Conservation (phyloP, 2,888 invertebrate genomes). For the Palloptera scutellata region DNA sequence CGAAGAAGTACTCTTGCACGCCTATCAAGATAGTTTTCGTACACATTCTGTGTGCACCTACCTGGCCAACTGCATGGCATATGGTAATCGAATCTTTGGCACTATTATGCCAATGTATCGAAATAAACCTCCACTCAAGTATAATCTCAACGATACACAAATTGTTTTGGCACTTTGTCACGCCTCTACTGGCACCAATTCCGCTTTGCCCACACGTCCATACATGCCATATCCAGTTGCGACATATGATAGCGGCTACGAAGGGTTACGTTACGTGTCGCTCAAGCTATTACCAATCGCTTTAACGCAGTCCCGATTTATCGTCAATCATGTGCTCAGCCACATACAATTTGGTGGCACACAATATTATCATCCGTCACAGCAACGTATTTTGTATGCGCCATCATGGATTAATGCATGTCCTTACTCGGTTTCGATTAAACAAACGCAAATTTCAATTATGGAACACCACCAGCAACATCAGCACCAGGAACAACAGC, state of each 20-base stretch:
- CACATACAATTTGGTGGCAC: constrained; percentile 43
- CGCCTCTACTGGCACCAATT: constrained; percentile 43
- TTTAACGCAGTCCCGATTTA: constrained; percentile 47
- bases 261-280: constrained; percentile 42
- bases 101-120: constrained; percentile 52
- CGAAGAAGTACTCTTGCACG: constrained; percentile 40
- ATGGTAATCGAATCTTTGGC: constrained; percentile 45
- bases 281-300: constrained; percentile 47
- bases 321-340: constrained; percentile 39
- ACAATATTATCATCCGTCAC: constrained; percentile 43
- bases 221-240: constrained; percentile 38
- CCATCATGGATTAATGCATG: constrained; percentile 44
- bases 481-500: constrained; percentile 11
- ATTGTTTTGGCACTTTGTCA: constrained; percentile 51
- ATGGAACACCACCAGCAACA: background rate
- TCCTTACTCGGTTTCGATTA: constrained; percentile 43
- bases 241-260: constrained; percentile 41
- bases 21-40: constrained; percentile 47
- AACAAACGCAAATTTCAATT: constrained; percentile 30
- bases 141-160: constrained; percentile 50
- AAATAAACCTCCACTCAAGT: constrained; percentile 46
- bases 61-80: constrained; percentile 40
- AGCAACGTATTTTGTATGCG: constrained; percentile 43
- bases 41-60: constrained; percentile 39
- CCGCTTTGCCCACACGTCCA: constrained; percentile 35